Percentiles rank a stretch among this genome's conserved stretches.
These are phyloP conservation scores for Dryococelus australis DNA, from an alignment of 2,888 invertebrate genomes.

Conservation along the genomic window DNA sequence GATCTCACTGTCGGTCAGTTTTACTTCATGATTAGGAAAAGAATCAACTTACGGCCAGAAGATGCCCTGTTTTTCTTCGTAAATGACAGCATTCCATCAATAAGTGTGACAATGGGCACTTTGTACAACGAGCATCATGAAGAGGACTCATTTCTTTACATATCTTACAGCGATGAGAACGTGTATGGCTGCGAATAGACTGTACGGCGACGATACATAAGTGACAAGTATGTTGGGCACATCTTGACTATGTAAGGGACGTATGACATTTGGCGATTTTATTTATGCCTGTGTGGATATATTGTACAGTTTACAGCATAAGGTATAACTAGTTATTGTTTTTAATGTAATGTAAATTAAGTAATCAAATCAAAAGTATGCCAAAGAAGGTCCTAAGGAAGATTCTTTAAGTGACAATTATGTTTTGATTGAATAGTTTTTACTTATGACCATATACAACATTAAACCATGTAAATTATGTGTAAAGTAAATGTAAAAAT, in stretches of 20 bases:
- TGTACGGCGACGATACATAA: neutral
- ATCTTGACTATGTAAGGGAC: neutral
- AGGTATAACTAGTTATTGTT: neutral
- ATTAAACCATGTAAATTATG: neutral
- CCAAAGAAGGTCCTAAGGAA: neutral
- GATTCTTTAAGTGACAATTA: too few species aligned
- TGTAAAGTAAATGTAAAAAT: neutral
- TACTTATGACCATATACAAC: neutral
- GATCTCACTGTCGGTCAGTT: conserved; percentile 72
- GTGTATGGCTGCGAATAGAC: conserved; percentile 32
- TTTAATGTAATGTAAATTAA: neutral
- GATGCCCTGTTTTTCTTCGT: conserved; percentile 73
- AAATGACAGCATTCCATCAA: conserved; percentile 70
- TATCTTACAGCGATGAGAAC: conserved; percentile 68
- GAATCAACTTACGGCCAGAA: conserved; percentile 68
- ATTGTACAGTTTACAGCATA: neutral
- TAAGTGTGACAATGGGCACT: conserved; percentile 69
- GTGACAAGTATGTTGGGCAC: neutral
- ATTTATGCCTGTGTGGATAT: neutral
- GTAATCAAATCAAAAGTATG: neutral
- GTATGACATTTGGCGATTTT: neutral
- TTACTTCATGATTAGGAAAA: conserved; percentile 69
- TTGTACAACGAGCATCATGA: conserved; percentile 70
- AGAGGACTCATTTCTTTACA: conserved; percentile 70
- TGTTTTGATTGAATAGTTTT: neutral